These are phyloP conservation scores for Himantopus leucocephalus DNA, from an alignment of 2,113 vertebrate species.

Conservation along the genomic window DNA sequence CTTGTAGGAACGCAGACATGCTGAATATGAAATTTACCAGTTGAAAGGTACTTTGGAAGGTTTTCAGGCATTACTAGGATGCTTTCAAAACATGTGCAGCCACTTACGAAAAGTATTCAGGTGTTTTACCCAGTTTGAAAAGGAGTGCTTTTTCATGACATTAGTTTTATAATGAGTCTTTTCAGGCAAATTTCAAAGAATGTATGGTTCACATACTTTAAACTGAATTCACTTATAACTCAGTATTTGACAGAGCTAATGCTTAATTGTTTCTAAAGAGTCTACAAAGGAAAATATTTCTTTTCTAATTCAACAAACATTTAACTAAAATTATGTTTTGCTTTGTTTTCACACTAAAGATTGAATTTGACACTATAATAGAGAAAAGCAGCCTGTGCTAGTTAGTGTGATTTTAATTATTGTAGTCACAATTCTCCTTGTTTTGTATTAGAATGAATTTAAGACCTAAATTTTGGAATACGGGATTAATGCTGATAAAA, in stretches of 20 bases:
- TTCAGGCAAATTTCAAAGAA: slow-evolving; percentile 73
- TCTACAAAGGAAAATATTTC: slow-evolving; percentile 74
- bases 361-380: slow-evolving; percentile 13
- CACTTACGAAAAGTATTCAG: slow-evolving; percentile 64
- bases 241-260: slow-evolving; percentile 69
- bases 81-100: slow-evolving; percentile 65
- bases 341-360: slow-evolving; percentile 53
- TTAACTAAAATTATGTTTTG: slow-evolving; percentile 57
- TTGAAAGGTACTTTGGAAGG: slow-evolving; percentile 63
- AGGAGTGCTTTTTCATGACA: slow-evolving; percentile 55
- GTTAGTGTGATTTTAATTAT: neutral
- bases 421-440: neutral
- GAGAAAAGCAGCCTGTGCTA: neutral
- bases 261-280: slow-evolving; percentile 73
- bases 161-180: slow-evolving; percentile 68
- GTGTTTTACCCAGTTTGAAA: slow-evolving; percentile 62
- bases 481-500: neutral
- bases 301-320: slow-evolving; percentile 61
- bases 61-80: slow-evolving; percentile 40
- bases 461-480: neutral
- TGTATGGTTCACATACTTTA: slow-evolving; percentile 69
- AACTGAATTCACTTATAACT: slow-evolving; percentile 73
- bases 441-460: neutral
- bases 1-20: slow-evolving; percentile 59
- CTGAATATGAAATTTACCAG: slow-evolving; percentile 57